Conservation (phyloP, 2,888 invertebrate genomes). For the Drosophila kanekoi region DNA sequence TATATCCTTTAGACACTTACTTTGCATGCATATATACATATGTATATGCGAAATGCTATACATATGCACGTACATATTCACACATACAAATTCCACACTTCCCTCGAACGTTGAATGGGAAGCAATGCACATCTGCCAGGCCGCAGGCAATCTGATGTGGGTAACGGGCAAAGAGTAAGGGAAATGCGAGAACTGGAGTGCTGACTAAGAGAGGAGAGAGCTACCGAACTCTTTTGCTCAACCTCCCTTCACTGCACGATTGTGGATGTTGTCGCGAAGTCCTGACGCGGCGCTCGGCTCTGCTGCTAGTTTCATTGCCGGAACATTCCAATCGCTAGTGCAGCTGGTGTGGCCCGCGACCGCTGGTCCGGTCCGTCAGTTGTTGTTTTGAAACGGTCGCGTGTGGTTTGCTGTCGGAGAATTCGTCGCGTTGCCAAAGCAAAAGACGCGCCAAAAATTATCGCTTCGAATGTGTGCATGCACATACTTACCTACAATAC, state of each 20-base stretch:
- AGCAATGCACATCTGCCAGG: slow-evolving; percentile 57
- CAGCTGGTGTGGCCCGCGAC: slow-evolving; percentile 25
- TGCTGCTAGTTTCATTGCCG: slow-evolving; percentile 37
- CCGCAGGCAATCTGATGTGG: slow-evolving; percentile 33
- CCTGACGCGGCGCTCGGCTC: slow-evolving; percentile 24
- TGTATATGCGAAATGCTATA: slow-evolving; percentile 6
- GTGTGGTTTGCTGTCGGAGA: slow-evolving; percentile 35
- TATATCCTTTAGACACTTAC: slow-evolving; percentile 16
- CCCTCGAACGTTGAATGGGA: slow-evolving; percentile 15
- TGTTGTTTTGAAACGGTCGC: slow-evolving; percentile 56
- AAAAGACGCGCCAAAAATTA: slow-evolving; percentile 60
- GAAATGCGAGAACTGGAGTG: slow-evolving; percentile 34
- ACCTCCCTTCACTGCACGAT: slow-evolving; percentile 9
- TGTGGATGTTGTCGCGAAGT: slow-evolving; percentile 13
- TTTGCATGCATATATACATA: background rate
- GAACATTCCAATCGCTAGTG: slow-evolving; percentile 29
- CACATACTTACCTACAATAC: background rate
- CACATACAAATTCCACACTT: slow-evolving; percentile 10
- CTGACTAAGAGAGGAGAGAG: slow-evolving; percentile 32
- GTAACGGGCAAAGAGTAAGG: slow-evolving; percentile 16
- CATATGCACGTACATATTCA: background rate
- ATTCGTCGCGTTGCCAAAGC: slow-evolving; percentile 24
- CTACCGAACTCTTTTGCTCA: slow-evolving; percentile 16
- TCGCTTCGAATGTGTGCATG: slow-evolving; percentile 23
- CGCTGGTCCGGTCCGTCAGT: slow-evolving; percentile 42